A percentile compares a stretch with the other conserved stretches of the same genome.
phyloP scores from a whole-genome alignment of 2,113 vertebrate species.

The cat (Felis catus) region DNA sequence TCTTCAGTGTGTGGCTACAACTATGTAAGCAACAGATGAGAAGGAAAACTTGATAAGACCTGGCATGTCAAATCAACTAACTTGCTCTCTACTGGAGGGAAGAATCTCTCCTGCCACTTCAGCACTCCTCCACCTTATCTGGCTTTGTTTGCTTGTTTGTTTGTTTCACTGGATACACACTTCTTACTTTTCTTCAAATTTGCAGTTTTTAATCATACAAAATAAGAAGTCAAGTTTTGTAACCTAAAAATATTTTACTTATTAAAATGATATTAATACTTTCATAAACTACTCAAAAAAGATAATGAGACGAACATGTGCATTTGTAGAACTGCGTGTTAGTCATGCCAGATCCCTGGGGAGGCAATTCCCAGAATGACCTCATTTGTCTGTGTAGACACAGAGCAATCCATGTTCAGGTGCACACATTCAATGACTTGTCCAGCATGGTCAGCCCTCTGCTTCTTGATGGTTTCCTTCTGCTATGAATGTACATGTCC shows the following conservation, averaged over 20 bases:
- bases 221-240: conserved; percentile 71
- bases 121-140: background rate
- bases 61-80: background rate
- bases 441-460: conserved; percentile 53
- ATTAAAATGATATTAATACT: conserved; percentile 69
- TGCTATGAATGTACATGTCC: conserved; percentile 77
- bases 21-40: background rate
- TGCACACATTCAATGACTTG: conserved; percentile 73
- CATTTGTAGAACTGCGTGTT: conserved; percentile 87
- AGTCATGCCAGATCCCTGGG: conserved; percentile 89
- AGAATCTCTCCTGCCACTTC: background rate
- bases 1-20: too few species aligned
- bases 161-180: background rate
- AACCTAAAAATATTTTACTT: conserved; percentile 75
- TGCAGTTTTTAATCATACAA: conserved; percentile 56
- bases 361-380: conserved; percentile 93
- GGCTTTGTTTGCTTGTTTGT: background rate
- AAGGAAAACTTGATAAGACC: background rate
- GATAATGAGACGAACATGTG: conserved; percentile 76
- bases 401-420: conserved; percentile 87
- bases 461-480: conserved; percentile 68
- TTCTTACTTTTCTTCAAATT: conserved; percentile 54
- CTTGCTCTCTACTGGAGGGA: background rate
- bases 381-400: conserved; percentile 89
- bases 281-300: conserved; percentile 84